Conservation (phyloP, 2,888 invertebrate genomes). For the Junonia oenone region DNA sequence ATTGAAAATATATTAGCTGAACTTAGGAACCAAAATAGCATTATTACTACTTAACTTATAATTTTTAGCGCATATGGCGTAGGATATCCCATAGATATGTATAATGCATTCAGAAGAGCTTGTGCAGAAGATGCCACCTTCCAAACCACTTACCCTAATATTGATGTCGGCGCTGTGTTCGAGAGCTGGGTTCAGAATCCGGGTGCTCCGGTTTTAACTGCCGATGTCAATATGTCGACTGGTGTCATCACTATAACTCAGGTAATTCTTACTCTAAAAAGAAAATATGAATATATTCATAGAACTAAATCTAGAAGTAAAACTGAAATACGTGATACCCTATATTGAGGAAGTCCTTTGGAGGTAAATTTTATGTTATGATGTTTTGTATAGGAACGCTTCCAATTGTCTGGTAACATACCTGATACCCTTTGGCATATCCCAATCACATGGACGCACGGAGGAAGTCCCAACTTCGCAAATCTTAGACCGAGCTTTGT, state of each 20-base stretch:
- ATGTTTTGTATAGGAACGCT: slow-evolving; percentile 53
- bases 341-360: too few species aligned
- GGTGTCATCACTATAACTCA: slow-evolving; percentile 57
- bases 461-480: slow-evolving; percentile 52
- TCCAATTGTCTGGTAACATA: slow-evolving; percentile 44
- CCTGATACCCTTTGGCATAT: slow-evolving; percentile 53
- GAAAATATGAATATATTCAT: too few species aligned
- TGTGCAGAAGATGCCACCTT: slow-evolving; percentile 49
- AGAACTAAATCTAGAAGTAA: too few species aligned
- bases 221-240: slow-evolving; percentile 54
- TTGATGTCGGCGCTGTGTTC: slow-evolving; percentile 66
- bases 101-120: slow-evolving; percentile 52
- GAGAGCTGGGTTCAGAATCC: slow-evolving; percentile 81
- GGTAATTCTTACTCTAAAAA: slow-evolving; percentile 41
- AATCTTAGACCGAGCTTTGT: slow-evolving; percentile 54
- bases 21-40: too few species aligned
- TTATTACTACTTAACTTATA: too few species aligned
- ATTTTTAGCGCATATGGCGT: slow-evolving; percentile 54
- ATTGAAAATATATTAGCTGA: too few species aligned
- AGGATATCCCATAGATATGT: slow-evolving; percentile 56
- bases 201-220: slow-evolving; percentile 80
- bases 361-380: too few species aligned
- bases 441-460: slow-evolving; percentile 65
- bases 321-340: too few species aligned
- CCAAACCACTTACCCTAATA: slow-evolving; percentile 37